Evolutionary conservation across 2,113 vertebrate genomes (phyloP).

Genomic region (Marcusenius ussheri): DNA sequence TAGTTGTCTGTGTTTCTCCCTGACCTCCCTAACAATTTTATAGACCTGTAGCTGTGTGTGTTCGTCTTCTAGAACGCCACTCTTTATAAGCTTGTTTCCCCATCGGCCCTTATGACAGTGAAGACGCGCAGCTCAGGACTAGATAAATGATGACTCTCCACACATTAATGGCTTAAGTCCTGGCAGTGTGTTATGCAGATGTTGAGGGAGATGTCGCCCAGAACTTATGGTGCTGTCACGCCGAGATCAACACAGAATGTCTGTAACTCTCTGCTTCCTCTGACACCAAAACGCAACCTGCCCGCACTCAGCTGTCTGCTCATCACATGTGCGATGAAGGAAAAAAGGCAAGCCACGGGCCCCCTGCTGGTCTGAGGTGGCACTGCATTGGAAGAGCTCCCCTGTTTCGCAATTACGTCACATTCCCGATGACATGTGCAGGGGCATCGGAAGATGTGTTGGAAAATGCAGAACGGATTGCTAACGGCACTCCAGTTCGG

Average conservation of each 20-base stretch:
- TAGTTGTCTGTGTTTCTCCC: neutral
- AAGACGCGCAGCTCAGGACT: neutral
- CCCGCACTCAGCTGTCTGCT: neutral
- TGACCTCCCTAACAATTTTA: neutral
- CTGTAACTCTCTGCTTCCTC: neutral
- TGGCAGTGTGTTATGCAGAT: neutral
- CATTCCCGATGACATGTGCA: neutral
- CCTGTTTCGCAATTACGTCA: neutral
- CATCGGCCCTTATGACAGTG: neutral
- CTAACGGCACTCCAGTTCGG: neutral
- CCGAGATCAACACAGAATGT: neutral
- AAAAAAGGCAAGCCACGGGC: neutral
- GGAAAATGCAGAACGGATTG: neutral
- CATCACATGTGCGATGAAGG: no score
- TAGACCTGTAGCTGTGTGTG: neutral
- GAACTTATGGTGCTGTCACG: neutral
- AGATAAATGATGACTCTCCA: neutral
- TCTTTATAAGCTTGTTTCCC: neutral
- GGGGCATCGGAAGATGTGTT: neutral
- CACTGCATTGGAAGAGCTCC: neutral
- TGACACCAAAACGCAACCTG: neutral
- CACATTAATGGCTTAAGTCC: neutral
- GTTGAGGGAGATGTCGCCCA: neutral
- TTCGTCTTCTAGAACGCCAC: neutral
- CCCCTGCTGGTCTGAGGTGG: conserved; percentile 1